phyloP scores from a whole-genome alignment of 2,113 vertebrate genomes.

The Pimephales promelas region DNA sequence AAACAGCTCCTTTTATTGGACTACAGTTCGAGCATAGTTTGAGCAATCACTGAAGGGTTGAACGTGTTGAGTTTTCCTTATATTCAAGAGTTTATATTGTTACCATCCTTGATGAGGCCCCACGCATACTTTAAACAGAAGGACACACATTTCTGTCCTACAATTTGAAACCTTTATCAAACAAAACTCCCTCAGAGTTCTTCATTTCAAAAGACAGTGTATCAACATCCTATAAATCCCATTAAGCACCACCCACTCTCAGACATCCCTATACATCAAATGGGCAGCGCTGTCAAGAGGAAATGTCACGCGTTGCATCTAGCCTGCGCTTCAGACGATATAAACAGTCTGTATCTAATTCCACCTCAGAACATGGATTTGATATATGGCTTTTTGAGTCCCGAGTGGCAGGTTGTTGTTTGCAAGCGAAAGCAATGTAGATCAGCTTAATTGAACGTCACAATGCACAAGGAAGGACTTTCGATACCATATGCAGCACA shows the following conservation, averaged over 20 bases:
- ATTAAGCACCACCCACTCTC: constrained; percentile 39
- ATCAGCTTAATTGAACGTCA: constrained; percentile 52
- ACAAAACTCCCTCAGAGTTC: constrained; percentile 4
- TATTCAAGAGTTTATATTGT: constrained; percentile 32
- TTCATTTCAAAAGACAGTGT: background rate
- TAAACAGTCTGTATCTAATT: constrained; percentile 2
- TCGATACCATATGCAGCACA: constrained; percentile 24
- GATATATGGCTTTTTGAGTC: constrained; percentile 44
- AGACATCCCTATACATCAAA: constrained; percentile 58
- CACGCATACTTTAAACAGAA: background rate
- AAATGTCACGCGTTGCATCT: constrained; percentile 49
- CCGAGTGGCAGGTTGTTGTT: constrained; percentile 35
- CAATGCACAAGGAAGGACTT: constrained; percentile 24
- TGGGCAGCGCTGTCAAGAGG: constrained; percentile 21
- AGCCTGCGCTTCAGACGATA: constrained; percentile 4
- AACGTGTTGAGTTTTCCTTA: background rate
- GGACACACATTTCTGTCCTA: constrained; percentile 3
- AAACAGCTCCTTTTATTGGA: constrained; percentile 27
- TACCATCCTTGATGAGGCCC: background rate
- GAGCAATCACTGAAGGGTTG: background rate
- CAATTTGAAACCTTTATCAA: background rate
- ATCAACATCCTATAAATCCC: constrained; percentile 33
- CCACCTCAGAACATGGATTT: background rate
- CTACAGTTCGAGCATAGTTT: background rate
- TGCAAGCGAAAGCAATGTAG: constrained; percentile 46